Base-by-base conservation (phyloP, 2,113 vertebrate species). In the Rallus limicola region DNA sequence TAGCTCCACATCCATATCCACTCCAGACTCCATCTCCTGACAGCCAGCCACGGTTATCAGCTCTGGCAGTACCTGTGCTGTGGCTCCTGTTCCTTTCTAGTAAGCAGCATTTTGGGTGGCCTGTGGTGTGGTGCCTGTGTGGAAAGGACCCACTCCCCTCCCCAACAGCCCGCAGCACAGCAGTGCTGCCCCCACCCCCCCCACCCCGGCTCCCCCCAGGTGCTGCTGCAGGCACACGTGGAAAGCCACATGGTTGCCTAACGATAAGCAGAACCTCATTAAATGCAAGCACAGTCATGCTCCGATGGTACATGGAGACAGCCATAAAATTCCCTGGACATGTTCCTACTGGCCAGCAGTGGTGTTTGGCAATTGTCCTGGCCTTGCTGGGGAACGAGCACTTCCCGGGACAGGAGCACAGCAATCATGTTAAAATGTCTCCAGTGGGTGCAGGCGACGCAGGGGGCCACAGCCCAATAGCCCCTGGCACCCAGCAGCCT, bases 121-220 rank as follows among this genome's bases (percentile, higher is more conserved):
- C 28, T 34, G 40, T 4, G 7, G 33, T 2, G 0, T 0, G 0
- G 38, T 48, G 29, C 31, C 79, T 60, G n/a, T 3, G 2, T 33
- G 38, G 20, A 48, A 83, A 42, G n/a, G 38, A 68, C 46, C 3
- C 0, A 24, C 21, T 19, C 31, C 19, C 50, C 42, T 62, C 36
- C 74, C 75, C 40, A 62, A 15, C 19, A 29, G 23, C 20, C 6
- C 8, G 10, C 14, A 70, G 58, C 3, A 0, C 60, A 79, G 42
- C 24, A 56, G 24, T n/a, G 8, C 33, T n/a, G 48, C 58, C 40
- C 44, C 29, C 52, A 24, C 13, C 13, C 1, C 0, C 36, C 9
- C 36, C 36, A 36, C 36, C n/a, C 50, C 2, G 0, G 26, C 72
- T 28, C 14, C 33, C 6, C 60, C 14, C 0, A 0, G 12, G 48